These are phyloP conservation scores for Cyclophora albipunctata DNA, from an alignment of 2,888 invertebrate species.

Conservation along the genomic window DNA sequence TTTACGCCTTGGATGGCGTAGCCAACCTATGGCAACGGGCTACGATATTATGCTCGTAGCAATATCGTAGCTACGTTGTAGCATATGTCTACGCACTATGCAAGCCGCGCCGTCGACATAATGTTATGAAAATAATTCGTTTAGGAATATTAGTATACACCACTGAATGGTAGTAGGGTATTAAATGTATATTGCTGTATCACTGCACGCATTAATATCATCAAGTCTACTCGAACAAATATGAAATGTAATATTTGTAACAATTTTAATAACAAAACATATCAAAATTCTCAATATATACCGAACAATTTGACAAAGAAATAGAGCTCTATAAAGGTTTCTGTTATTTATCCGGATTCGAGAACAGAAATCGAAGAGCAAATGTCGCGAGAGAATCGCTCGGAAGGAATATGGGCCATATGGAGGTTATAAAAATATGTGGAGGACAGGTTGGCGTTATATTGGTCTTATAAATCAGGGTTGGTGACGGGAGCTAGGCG, in stretches of 20 bases:
- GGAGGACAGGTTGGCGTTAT: constrained; percentile 67
- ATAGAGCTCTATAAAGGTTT: constrained; percentile 7
- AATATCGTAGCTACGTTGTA: no score
- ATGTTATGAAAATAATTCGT: no score
- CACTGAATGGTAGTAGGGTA: no score
- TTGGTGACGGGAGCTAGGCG: constrained; percentile 35
- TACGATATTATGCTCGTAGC: no score
- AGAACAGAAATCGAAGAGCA: constrained; percentile 34
- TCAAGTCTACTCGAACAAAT: neutral
- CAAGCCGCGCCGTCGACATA: no score
- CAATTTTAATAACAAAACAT: neutral
- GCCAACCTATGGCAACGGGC: no score
- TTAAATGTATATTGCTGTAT: no score
- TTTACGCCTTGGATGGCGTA: no score
- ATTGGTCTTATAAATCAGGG: constrained; percentile 71
- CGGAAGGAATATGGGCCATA: constrained; percentile 32
- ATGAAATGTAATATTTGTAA: neutral
- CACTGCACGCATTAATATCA: no score
- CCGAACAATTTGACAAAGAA: neutral
- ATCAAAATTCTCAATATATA: neutral
- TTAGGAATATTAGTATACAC: no score
- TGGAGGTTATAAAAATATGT: constrained; percentile 68
- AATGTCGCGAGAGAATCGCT: constrained; percentile 36
- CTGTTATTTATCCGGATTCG: constrained; percentile 19
- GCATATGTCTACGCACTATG: no score